Base-by-base conservation (phyloP, 2,888 invertebrate species). In the Timandra comae region DNA sequence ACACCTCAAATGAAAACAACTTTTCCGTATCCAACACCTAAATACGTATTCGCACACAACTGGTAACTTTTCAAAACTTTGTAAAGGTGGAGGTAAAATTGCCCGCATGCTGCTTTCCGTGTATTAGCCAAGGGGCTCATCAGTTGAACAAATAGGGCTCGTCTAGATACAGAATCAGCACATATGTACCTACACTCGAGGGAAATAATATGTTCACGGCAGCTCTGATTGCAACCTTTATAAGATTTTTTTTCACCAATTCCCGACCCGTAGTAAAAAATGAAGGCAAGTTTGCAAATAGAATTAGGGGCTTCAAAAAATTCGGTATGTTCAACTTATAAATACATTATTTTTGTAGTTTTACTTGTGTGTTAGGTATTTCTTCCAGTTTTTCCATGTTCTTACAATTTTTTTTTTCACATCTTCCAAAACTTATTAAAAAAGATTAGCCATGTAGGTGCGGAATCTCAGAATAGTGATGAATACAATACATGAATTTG, bases 141-240 rank as follows among this genome's bases (percentile, higher is more conserved):
- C 73, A 70, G 58, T 52, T 52, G 66, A 66, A 81, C 75, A 80
- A 82, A 84, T 81, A 78, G 63, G 67, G 58, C 59, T 52, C 65
- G 77, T 80, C 78, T 69, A 56, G 63, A 70, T 65, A 61, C 65
- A 51, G 65, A 78, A 62, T 63, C 65, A 58, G 71, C 75, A 70
- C 70, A 81, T 81, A 79, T 68, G 72, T 79, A 74, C 70, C 41
- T 47, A 55, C 62, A 54, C 84, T 75, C 82, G 35, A 33, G 84
- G 84, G 84, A 84, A 84, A 84, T 84, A 79, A 76, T 75, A 76
- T 70, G 64, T 65, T 62, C 61, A 55, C 56, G 65, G 56, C 61
- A 62, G 60, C 51, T 58, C 65, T 70, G 73, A 79, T 75, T 76
- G 74, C 63, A 64, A 53, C 62, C 64, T 16, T 67, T 69, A 66